Base-by-base conservation (phyloP, 2,113 vertebrate species). In the Bagarius yarrelli region DNA sequence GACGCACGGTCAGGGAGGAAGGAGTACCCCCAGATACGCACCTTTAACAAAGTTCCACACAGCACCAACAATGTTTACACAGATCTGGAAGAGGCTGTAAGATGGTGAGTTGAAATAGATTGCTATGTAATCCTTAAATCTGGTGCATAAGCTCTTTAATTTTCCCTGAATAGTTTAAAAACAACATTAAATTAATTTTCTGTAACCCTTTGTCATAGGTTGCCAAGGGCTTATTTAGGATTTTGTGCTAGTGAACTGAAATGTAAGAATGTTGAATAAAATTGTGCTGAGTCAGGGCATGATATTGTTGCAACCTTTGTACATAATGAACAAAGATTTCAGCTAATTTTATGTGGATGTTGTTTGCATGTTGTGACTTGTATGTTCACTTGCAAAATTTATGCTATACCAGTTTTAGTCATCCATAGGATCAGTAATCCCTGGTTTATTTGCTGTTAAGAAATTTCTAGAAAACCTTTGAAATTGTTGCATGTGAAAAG, bases 31-130 rank as follows among this genome's bases (percentile, higher is more conserved):
- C 84, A 90, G 88, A 93, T 95, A 84, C 92, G 94, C 81, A 95
- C 92, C 44, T 95, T 96, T 87, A 89, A 89, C 82, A 93, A 93
- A 88, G 94, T 83, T 83, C 83, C 89, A 23, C 88, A 94, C 83
- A 95, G 94, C 87, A 95, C 94, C 87, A 96, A 96, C 79, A 94
- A 90, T 79, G 90, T 96, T 79, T 91, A 92, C 84, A 87, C 91
- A 81, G 93, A 94, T 85, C 88, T 94, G 87, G 87, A 90, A 75
- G 93, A 93, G 81, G 94, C 93, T 61, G 90, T 91, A 52, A 91
- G 91, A 86, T 94, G 94, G 93, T 96, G 89, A 88, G 86, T 83
- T 50, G 25, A 8, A 80, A 70, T 32, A 64, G 18, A 25, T 11
- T 55, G 74, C 23, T n/a, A 14, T 19, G 15, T 70, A 79, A 56